These are phyloP conservation scores for Sericinus montela DNA, from an alignment of 2,888 invertebrate species.

Conservation along the genomic window DNA sequence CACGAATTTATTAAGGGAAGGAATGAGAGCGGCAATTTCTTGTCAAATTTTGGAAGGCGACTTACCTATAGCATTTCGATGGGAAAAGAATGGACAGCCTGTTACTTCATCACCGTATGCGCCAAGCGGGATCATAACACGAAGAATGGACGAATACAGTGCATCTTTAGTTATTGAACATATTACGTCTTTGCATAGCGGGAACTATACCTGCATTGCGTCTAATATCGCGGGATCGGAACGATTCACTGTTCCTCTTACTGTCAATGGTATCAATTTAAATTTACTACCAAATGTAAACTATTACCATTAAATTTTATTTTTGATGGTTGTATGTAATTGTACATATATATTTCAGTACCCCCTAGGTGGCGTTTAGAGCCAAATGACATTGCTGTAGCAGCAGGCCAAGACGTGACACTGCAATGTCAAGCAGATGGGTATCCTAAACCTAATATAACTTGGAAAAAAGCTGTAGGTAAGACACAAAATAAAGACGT, in stretches of 20 bases:
- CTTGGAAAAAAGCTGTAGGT: conserved; percentile 94
- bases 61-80: conserved; percentile 93
- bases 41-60: conserved; percentile 96
- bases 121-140: conserved; percentile 65
- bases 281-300: background rate
- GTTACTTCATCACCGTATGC: conserved; percentile 82
- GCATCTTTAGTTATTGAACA: conserved; percentile 92
- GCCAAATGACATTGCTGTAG: conserved; percentile 89
- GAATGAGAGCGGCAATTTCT: conserved; percentile 93
- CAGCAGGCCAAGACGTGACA: conserved; percentile 89
- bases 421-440: conserved; percentile 95
- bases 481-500: conserved; percentile 36
- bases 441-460: conserved; percentile 92
- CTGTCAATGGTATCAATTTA: conserved; percentile 84
- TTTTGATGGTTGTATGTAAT: too few species aligned
- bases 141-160: conserved; percentile 89
- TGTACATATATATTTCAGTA: conserved; percentile 72
- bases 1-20: conserved; percentile 89
- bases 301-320: too few species aligned
- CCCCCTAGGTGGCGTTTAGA: conserved; percentile 94
- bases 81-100: conserved; percentile 92
- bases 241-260: conserved; percentile 87
- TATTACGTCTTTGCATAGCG: conserved; percentile 90
- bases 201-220: conserved; percentile 96
- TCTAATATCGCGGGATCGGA: conserved; percentile 91